Base-by-base conservation (phyloP, 2,797 vertebrate species). In the Micromesistius poutassou region DNA sequence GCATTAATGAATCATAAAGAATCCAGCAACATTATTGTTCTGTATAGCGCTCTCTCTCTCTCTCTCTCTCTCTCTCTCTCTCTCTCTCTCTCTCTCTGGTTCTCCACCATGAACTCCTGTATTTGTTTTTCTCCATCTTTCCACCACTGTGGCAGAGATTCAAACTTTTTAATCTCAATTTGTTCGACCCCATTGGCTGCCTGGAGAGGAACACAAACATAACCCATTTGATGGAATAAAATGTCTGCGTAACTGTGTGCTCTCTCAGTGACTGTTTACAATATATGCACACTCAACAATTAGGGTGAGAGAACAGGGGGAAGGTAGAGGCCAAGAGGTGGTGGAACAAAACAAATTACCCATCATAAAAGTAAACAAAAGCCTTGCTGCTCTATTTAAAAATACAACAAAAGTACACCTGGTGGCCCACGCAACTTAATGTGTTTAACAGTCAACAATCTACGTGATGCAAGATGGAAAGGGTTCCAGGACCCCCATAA, bases 161-260 rank as follows among this genome's bases (percentile, higher is more conserved):
- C 25, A 68, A 68, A 68, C 62, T 28, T 68, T 62, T 68, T 68
- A 68, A 68, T 68, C 62, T 68, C 62, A 68, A 68, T 68, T 28
- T 68, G 25, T 68, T 68, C 62, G 9, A 68, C n/a, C 25, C 25
- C 62, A 68, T 68, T 68, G 62, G 62, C 62, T 68, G 62, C 62
- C 62, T 28, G 25, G 62, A 68, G 25, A 28, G 62, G 62, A 68
- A 28, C 62, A 68, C 62, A 68, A 68, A 68, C 62, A 68, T 28
- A 28, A 68, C 62, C n/a, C 62, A 25, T 25, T 68, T 68, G 9
- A 25, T 68, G 62, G n/a, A 68, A 68, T 28, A 68, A 25, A 28
- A 68, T 68, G 62, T 28, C 25, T 68, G 62, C 12, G 62, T 68
- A 68, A 28, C n/a, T 28, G 9, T 28, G 7, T 28, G 25, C 62